These are phyloP conservation scores for Neria commutata DNA, from an alignment of 2,888 invertebrate genomes.

Conservation along the genomic window DNA sequence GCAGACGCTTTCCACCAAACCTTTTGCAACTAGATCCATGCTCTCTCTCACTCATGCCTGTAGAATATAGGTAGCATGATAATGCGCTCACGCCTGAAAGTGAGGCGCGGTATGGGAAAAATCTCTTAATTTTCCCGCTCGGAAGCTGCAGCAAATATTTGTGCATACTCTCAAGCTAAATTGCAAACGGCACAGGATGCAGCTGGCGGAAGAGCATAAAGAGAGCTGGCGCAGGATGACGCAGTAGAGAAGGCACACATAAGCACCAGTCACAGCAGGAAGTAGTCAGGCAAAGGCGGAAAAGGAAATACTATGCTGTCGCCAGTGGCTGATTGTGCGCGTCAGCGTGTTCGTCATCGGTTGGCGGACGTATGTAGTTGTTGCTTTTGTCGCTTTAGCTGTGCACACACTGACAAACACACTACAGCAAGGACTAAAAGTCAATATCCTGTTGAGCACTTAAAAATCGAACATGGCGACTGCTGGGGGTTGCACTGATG, in stretches of 20 bases:
- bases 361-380: not conserved
- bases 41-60: too few species aligned
- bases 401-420: too few species aligned
- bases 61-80: too few species aligned
- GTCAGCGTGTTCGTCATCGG: not conserved
- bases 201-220: too few species aligned
- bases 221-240: too few species aligned
- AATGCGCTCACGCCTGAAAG: too few species aligned
- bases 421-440: conserved; percentile 11
- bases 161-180: not conserved
- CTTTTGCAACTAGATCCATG: too few species aligned
- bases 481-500: not conserved
- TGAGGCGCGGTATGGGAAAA: too few species aligned
- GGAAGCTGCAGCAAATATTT: not conserved
- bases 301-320: not conserved
- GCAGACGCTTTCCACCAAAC: too few species aligned
- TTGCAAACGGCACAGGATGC: too few species aligned
- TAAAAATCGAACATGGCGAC: conserved; percentile 1
- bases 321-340: not conserved
- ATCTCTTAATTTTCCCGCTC: too few species aligned
- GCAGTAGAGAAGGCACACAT: too few species aligned
- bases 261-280: not conserved
- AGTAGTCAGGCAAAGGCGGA: not conserved
- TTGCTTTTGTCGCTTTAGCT: not conserved
- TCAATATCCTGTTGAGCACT: conserved; percentile 17